phyloP scores from a whole-genome alignment of 2,113 vertebrate genomes.

The Sitta europaea region DNA sequence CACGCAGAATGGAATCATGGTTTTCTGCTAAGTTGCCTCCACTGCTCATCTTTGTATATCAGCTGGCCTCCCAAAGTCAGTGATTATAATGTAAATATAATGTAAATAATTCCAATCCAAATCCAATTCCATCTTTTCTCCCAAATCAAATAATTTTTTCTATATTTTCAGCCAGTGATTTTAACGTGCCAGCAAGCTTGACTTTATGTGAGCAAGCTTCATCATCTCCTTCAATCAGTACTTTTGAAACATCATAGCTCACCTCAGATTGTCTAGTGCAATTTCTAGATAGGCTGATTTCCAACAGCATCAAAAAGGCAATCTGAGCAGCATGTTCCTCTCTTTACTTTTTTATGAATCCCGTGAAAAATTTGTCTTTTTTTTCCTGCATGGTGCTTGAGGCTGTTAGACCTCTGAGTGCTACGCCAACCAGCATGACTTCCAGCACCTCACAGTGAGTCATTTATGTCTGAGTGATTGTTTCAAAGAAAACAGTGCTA shows the following conservation, averaged over 20 bases:
- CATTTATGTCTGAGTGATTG: neutral
- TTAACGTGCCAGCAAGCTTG: constrained; percentile 17
- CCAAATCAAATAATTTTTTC: neutral
- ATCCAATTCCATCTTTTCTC: neutral
- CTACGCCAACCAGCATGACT: neutral
- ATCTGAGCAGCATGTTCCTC: neutral
- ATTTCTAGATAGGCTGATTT: neutral
- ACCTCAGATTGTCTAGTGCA: neutral
- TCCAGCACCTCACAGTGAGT: neutral
- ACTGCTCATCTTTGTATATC: neutral
- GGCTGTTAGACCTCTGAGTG: neutral
- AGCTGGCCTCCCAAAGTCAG: neutral
- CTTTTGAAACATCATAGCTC: neutral
- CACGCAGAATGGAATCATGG: neutral
- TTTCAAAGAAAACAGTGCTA: constrained; percentile 1
- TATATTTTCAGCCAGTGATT: neutral
- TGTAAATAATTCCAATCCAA: neutral
- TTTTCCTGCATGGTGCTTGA: neutral
- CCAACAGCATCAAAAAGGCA: neutral
- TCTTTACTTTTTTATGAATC: neutral
- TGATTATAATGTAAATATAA: neutral
- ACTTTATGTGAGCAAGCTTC: neutral
- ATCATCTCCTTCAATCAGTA: neutral
- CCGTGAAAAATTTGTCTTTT: neutral
- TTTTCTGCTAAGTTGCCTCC: constrained; percentile 8